Evolutionary conservation across 2,113 vertebrate genomes (phyloP), one percentile per base, ranked within the genome.

Genomic region (Gymnarchus niloticus): DNA sequence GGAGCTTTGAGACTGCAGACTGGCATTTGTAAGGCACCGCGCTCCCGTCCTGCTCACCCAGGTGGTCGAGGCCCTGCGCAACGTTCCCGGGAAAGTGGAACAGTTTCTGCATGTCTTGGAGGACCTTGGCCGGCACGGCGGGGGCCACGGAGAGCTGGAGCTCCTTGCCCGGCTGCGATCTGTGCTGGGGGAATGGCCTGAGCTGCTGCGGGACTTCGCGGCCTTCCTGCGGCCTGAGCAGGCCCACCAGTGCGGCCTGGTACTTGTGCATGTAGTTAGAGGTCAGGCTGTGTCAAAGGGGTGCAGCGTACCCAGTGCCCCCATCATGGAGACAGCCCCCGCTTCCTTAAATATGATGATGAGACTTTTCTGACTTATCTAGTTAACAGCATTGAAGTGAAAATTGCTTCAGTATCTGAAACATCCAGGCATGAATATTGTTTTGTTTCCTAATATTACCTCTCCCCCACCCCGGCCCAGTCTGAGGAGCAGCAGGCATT

Each of bases 401-500:
- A 61, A 61, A 61, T 25, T 61, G 57, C 57, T 61, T 6, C 3
- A 10, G n/a, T 61, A 61, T 61, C 8, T 25, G 3, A 61, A 61
- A 28, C 57, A 25, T 6, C n/a, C 57, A 25, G n/a, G n/a, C 57
- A 9, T 61, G 25, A 61, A 61, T 61, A 2, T 25, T 61, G 57
- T 61, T 19, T 2, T 25, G n/a, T 28, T 28, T 61, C 28, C 57
- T 61, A 12, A 61, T 61, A 61, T 61, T 1, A 28, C n/a, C 52
- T 56, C 8, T 23, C 82, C 76, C 56, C 85, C 83, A 56, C 5
- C 8, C 49, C 83, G 0, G 0, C 56, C 6, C 87, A 99, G 97
- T 93, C 97, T 86, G 93, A 94, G 84, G 97, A 99, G 89, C 97
- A 98, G 88, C 97, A 96, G 85, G 94, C 96, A 0, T 99, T 99